Percentiles rank a stretch among this genome's conserved stretches.
Evolutionary conservation across 2,797 vertebrate species (phyloP).

Genomic region (Pteropus rufus): DNA sequence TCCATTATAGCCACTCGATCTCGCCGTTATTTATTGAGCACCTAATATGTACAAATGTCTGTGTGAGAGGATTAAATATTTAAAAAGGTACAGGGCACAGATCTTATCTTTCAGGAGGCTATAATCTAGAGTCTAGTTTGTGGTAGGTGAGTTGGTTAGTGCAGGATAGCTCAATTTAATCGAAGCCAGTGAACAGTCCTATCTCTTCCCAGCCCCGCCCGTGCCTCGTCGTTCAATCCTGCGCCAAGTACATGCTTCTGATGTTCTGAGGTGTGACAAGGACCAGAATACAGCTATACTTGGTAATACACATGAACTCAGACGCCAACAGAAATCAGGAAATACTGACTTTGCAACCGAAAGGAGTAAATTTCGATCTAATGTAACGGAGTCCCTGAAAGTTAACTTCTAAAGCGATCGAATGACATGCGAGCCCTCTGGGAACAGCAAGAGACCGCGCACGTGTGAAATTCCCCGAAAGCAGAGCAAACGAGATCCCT

Average conservation of each 20-base stretch:
- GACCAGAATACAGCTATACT: neutral
- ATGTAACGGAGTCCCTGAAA: neutral
- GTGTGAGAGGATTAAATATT: neutral
- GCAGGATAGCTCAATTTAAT: neutral
- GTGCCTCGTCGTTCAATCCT: neutral
- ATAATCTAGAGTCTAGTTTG: neutral
- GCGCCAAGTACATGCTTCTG: neutral
- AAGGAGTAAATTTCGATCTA: neutral
- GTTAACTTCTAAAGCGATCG: neutral
- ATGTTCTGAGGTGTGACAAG: neutral
- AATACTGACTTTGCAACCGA: neutral
- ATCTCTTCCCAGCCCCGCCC: neutral
- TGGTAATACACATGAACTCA: neutral
- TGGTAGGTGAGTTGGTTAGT: neutral
- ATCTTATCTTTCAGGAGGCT: neutral
- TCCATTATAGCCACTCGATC: neutral
- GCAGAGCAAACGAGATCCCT: neutral
- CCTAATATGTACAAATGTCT: neutral
- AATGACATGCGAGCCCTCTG: neutral
- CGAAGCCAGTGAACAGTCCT: neutral
- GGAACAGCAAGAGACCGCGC: neutral
- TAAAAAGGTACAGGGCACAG: neutral
- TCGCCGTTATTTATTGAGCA: neutral
- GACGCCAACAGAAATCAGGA: neutral
- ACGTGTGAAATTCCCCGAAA: neutral